Evolutionary conservation across 2,888 invertebrate genomes (phyloP), one percentile per base, ranked within the genome.

Genomic region (Aethes cnicana): DNA sequence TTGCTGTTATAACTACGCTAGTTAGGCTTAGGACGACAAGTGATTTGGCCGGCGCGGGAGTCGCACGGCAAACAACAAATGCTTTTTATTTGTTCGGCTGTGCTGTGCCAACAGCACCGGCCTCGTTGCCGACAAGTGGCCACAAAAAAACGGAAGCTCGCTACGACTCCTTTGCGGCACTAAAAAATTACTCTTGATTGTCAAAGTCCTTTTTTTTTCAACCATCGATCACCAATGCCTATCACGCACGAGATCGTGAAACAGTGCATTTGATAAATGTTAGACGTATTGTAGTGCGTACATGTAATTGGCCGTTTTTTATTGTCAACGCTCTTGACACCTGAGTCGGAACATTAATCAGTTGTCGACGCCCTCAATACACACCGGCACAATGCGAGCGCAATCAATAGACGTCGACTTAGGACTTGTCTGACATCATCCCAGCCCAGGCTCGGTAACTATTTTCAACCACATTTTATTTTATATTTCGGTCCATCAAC

Each of bases 281-380:
- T 73, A 77, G 71, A 70, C 68, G 66, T 69, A 75, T 77, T 77
- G 76, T 77, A 70, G 69, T 76, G 72, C 72, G 59, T 72, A 60
- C 69, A 59, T 83, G 74, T 78, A 72, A 80, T 81, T 81, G 82
- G 68, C 74, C 72, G 66, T 74, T 63, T 76, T 77, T 77, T 77
- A 66, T 63, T 70, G 76, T 77, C 74, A 74, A 65, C 63, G 66
- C 59, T 78, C 73, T 80, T 84, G 82, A 84, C 85, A 85, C 84
- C 84, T 82, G 83, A 79, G 79, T 66, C 66, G 58, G 59, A 66
- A 66, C 68, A 87, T 88, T 83, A 86, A 86, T 87, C 86, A 85
- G 81, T 74, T 87, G 85, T 87, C 86, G 84, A 72, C 72, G 74
- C 72, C 71, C 72, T 71, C 71, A 74, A 78, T 78, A 72, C 75